Conservation (phyloP, 1,140 invertebrate species). For the Mamestra configurata region DNA sequence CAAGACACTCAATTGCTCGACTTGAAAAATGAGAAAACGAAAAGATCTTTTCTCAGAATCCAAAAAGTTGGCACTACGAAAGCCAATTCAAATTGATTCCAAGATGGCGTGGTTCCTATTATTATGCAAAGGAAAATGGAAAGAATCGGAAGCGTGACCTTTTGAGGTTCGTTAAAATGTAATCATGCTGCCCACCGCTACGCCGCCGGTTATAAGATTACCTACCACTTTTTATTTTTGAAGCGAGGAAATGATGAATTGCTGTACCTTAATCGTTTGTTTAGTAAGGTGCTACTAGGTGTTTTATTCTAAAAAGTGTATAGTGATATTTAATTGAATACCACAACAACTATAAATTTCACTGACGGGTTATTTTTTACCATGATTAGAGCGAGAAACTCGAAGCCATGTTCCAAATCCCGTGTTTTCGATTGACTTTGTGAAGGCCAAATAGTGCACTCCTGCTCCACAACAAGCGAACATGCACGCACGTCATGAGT, state of each 20-base stretch:
- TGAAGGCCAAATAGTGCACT: no score
- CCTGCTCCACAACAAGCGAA: no score
- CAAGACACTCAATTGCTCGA: no score
- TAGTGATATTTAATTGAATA: no score
- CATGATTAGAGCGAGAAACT: no score
- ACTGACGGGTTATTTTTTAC: no score
- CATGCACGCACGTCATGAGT: no score
- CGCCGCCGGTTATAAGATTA: constrained; percentile 10
- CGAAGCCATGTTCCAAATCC: no score
- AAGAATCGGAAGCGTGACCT: constrained; percentile 35
- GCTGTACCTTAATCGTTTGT: background rate
- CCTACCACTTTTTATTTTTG: constrained; percentile 14
- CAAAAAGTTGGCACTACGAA: constrained; percentile 11
- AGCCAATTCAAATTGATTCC: constrained; percentile 19
- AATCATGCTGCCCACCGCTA: constrained; percentile 8
- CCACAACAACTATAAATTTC: no score
- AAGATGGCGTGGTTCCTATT: constrained; percentile 10
- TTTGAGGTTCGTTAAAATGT: constrained; percentile 30
- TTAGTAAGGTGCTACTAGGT: background rate
- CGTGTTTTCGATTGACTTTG: no score
- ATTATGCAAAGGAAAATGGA: constrained; percentile 39
- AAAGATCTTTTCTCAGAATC: constrained; percentile 13
- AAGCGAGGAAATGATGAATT: constrained; percentile 15
- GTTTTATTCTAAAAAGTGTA: background rate
- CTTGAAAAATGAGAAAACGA: background rate